Percentiles rank a stretch among this genome's conserved stretches.
Evolutionary conservation across 1,140 invertebrate species (phyloP).

Genomic region (Matsumurasca onukii): DNA sequence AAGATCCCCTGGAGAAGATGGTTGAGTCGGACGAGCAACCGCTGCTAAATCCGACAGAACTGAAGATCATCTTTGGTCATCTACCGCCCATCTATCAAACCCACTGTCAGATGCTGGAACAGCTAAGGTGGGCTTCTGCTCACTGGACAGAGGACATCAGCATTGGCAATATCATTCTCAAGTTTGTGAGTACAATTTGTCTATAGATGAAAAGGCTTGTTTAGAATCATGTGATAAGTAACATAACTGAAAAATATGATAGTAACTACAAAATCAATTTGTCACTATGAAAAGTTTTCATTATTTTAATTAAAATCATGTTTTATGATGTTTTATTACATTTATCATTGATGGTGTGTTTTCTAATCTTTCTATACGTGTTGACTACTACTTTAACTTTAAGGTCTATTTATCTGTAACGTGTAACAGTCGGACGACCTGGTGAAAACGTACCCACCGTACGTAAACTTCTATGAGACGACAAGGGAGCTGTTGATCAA

Average conservation of each 20-base stretch:
- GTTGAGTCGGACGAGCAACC: slow-evolving; percentile 73
- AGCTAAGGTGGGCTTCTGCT: slow-evolving; percentile 65
- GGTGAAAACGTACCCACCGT: slow-evolving; percentile 93
- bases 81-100: slow-evolving; percentile 92
- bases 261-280: no score
- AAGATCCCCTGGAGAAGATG: slow-evolving; percentile 86
- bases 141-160: slow-evolving; percentile 83
- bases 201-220: no score
- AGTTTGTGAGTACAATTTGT: slow-evolving; percentile 54
- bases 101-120: slow-evolving; percentile 81
- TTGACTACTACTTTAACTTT: no score
- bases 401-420: no score
- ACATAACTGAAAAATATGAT: no score
- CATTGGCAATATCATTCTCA: slow-evolving; percentile 85
- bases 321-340: no score
- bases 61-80: slow-evolving; percentile 96
- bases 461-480: slow-evolving; percentile 97
- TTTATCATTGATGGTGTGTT: no score
- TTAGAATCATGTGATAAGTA: no score
- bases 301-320: no score
- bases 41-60: slow-evolving; percentile 87
- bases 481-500: slow-evolving; percentile 89
- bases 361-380: no score
- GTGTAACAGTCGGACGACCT: slow-evolving; percentile 71
- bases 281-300: no score